Evolutionary conservation across 1,140 invertebrate genomes (phyloP), one percentile per base, ranked within the genome.

Genomic region (Aphaenogaster rudis): DNA sequence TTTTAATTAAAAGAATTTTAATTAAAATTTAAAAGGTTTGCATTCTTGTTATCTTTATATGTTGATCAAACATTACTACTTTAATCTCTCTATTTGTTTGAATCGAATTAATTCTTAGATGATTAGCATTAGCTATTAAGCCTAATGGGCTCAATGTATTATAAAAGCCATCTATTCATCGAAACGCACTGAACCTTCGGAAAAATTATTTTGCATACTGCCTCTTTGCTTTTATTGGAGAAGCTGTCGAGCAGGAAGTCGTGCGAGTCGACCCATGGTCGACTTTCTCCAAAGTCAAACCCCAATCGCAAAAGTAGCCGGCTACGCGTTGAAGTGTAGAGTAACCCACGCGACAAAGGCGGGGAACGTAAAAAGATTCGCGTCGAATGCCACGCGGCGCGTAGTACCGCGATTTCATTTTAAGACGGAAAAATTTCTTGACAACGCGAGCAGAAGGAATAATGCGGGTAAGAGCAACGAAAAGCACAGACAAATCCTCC

Each of bases 241-340:
- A 86, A 86, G 67, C 82, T 89, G 81, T 86, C 74, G 67, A 28
- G 77, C 82, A 86, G 77, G 33, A 59, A 86, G 33, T 63, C 57
- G 52, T 72, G 28, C 54, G 42, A 63, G 71, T 61, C 72, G 50
- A 66, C 8, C 17, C 54, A 17, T 52, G 71, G 85, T 63, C 54
- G 74, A 48, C 39, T 66, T 80, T 81, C 48, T 52, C 28, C 28
- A 15, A 54, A 89, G 77, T 90, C 74, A 87, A 87, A 89, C 28
- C 80, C 79, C 86, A 90, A 90, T 90, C 88, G 86, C 72, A 90
- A 84, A 90, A 90, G 72, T 90, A 86, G 88, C 66, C 88, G 66
- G 59, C 81, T 84, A 67, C 57, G 59, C 59, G 48, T 2, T n/a
- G 28, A 39, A 28, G 11, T 15, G 72, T 64, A 67, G 72, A 80